A percentile compares a stretch with the other conserved stretches of the same genome.
Conservation (phyloP, 1,140 invertebrate genomes). For the Leptestheria dahalacensis region DNA sequence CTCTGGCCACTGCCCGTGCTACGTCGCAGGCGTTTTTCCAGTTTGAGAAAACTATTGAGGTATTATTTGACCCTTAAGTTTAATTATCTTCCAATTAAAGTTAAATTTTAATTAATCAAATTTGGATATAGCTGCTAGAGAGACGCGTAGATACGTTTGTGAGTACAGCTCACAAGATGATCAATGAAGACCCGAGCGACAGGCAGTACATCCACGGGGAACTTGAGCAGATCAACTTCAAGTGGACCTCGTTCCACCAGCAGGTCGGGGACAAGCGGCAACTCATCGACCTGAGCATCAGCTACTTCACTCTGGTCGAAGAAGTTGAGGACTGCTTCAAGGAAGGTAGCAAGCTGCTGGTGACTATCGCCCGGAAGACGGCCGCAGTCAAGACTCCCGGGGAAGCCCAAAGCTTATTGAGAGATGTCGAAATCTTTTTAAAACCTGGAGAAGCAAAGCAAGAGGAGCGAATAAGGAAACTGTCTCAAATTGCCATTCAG, state of each 20-base stretch:
- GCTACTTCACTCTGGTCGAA: slow-evolving; percentile 40
- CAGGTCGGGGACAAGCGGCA: slow-evolving; percentile 47
- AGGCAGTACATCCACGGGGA: slow-evolving; percentile 41
- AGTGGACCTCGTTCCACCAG: slow-evolving; percentile 54
- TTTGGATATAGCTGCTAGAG: slow-evolving; percentile 44
- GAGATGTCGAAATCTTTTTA: slow-evolving; percentile 47
- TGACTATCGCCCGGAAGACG: slow-evolving; percentile 47
- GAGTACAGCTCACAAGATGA: slow-evolving; percentile 46
- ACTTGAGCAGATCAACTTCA: slow-evolving; percentile 45
- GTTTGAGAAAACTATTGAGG: slow-evolving; percentile 64
- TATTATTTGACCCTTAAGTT: slow-evolving; percentile 28
- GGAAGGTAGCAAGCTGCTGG: slow-evolving; percentile 52
- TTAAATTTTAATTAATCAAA: slow-evolving; percentile 21
- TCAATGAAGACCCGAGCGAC: slow-evolving; percentile 27
- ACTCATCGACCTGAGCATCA: slow-evolving; percentile 36
- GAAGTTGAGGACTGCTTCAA: slow-evolving; percentile 56
- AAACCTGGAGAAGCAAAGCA: slow-evolving; percentile 49
- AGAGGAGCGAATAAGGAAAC: slow-evolving; percentile 47
- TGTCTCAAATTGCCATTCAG: slow-evolving; percentile 44
- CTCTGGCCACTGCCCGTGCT: slow-evolving; percentile 46
- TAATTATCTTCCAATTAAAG: not conserved
- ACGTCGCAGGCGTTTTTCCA: slow-evolving; percentile 54
- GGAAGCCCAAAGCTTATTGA: slow-evolving; percentile 39
- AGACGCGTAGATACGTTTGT: slow-evolving; percentile 55
- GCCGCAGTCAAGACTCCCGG: slow-evolving; percentile 44